phyloP scores from a whole-genome alignment of 1,140 invertebrate genomes.

The Pygmarrhopalites habei region DNA sequence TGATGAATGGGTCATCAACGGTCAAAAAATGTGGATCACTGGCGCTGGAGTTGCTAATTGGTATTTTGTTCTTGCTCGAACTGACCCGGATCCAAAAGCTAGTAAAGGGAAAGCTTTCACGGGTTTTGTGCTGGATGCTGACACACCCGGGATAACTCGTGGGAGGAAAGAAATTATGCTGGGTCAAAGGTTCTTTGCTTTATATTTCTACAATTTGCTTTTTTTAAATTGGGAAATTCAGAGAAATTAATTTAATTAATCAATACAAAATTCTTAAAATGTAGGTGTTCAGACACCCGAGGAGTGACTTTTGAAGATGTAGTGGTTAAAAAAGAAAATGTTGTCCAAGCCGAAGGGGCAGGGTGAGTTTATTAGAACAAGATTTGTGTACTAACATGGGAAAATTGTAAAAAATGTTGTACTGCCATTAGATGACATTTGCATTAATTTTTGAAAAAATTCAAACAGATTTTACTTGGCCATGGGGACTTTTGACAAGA shows the following conservation, averaged over 20 bases:
- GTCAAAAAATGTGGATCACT: constrained; percentile 99
- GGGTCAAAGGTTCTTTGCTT: no score
- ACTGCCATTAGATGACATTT: no score
- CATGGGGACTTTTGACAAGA: constrained; percentile 93
- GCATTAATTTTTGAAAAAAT: no score
- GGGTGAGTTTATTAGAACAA: no score
- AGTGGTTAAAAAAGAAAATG: constrained; percentile 87
- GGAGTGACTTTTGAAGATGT: constrained; percentile 98
- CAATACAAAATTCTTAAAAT: no score
- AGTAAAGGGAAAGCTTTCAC: constrained; percentile 88
- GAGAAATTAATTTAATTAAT: no score
- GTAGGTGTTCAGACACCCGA: constrained; percentile 88
- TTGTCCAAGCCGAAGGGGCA: constrained; percentile 69
- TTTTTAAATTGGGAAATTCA: no score
- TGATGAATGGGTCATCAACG: constrained; percentile 89
- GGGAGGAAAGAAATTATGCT: constrained; percentile 68
- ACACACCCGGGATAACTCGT: constrained; percentile 72
- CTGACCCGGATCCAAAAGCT: constrained; percentile 84
- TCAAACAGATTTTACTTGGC: constrained; percentile 97
- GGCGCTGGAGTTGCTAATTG: constrained; percentile 42
- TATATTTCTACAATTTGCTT: no score
- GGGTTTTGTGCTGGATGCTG: constrained; percentile 90
- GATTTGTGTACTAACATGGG: no score
- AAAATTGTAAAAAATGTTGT: no score
- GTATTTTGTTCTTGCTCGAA: constrained; percentile 92